Base-by-base conservation (phyloP, 1,140 invertebrate species). In the Drosophila setifemur region DNA sequence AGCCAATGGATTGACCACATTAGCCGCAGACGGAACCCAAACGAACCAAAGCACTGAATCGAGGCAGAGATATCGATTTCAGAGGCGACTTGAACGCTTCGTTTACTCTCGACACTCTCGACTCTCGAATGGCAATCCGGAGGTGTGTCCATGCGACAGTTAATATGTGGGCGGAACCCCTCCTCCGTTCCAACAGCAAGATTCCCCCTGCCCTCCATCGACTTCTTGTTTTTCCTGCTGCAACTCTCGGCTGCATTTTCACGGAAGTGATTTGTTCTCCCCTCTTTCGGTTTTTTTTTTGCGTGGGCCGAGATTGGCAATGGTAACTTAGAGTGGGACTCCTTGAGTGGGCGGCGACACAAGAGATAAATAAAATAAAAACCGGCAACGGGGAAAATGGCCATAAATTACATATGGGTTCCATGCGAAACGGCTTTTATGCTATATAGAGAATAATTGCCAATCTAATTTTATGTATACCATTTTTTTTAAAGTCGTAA, bases 11-110 rank as follows among this genome's bases (percentile, higher is more conserved):
- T 39, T 71, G 69, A 73, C 72, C 72, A 50, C 71, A 61, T 42
- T 71, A 76, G 69, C 81, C 79, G 57, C 79, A 83, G 55, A 64
- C 42, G 14, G 40, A 40, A 57, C 57, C 25, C 33, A 37, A 44
- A 26, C 42, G 18, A 29, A n/a, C 11, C 29, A 9, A 14, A 28
- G 47, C 18, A 31, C 19, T 26, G 40, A 69, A 58, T 70, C 45
- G 31, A 60, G 45, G 7, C 66, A 60, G 35, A 71, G 44, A 72
- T 85, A 85, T 85, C 79, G 79, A 85, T 85, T 83, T 86, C 74
- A 67, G 43, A 44, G 47, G 64, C 52, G 63, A 57, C 58, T 82
- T 66, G 60, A 73, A 72, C 69, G 68, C 68, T 72, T 73, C 42
- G 54, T 43, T 67, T 47, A 40, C 61, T 73, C 40, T 70, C 31